Evolutionary conservation across 2,888 invertebrate species (phyloP).

Genomic region (Mythimna lalbum): DNA sequence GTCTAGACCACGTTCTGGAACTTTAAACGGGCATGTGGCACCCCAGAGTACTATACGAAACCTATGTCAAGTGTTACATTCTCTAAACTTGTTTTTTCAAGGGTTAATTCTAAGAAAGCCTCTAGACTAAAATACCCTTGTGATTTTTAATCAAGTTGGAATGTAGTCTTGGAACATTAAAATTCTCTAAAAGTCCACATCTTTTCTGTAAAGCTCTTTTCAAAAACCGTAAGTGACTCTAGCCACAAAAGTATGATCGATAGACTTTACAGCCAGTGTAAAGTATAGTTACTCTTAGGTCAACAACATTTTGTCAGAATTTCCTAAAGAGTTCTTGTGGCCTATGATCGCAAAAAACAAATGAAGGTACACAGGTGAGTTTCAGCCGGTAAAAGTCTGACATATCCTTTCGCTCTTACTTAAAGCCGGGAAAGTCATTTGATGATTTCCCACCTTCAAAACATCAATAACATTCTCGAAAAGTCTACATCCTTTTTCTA

Average conservation of each 20-base stretch:
- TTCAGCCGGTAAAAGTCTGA: no score
- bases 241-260: background rate
- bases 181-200: constrained; percentile 10
- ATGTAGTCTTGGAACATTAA: background rate
- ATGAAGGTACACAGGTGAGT: no score
- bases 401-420: no score
- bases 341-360: no score
- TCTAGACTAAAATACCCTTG: background rate
- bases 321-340: no score
- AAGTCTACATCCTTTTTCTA: constrained; percentile 20
- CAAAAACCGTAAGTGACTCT: constrained; percentile 23
- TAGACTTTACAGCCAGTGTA: background rate
- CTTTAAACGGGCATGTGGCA: constrained; percentile 11
- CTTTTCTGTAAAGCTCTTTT: constrained; percentile 39
- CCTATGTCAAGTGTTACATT: constrained; percentile 8
- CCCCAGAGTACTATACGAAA: constrained; percentile 15
- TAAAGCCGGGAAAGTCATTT: no score
- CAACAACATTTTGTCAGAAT: no score
- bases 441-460: no score
- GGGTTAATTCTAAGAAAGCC: background rate
- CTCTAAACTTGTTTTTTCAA: constrained; percentile 13
- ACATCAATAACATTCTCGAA: background rate
- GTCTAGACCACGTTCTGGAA: constrained; percentile 17
- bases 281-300: no score
- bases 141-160: background rate